These are phyloP conservation scores for Erythrolamprus reginae DNA, from an alignment of 2,113 vertebrate species.

Conservation along the genomic window DNA sequence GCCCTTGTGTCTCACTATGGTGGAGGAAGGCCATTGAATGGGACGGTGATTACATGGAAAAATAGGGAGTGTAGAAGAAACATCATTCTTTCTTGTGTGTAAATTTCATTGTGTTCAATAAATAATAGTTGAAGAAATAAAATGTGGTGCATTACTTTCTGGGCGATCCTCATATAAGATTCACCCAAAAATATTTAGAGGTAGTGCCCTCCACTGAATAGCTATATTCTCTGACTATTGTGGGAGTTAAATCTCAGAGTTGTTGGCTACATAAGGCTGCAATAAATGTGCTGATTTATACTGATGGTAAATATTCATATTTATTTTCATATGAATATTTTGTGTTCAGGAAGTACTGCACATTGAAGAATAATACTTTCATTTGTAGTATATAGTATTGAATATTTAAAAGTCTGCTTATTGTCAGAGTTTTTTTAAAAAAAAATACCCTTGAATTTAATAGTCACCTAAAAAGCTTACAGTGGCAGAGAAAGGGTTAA, in stretches of 20 bases:
- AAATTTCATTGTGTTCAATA: too few species aligned
- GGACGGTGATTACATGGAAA: too few species aligned
- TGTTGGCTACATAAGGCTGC: not conserved
- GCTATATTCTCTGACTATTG: not conserved
- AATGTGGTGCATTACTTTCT: too few species aligned
- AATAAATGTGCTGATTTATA: not conserved
- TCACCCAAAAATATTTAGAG: not conserved
- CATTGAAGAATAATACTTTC: not conserved
- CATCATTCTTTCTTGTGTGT: too few species aligned
- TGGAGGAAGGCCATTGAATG: too few species aligned
- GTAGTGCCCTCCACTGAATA: not conserved
- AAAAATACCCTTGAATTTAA: not conserved
- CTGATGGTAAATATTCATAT: not conserved
- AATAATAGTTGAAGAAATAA: too few species aligned
- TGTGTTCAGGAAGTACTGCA: not conserved
- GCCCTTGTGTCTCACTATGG: too few species aligned
- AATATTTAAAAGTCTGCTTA: not conserved
- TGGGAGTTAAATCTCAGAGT: not conserved
- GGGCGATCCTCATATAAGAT: too few species aligned
- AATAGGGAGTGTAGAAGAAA: too few species aligned
- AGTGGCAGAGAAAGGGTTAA: not conserved
- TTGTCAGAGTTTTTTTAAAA: not conserved
- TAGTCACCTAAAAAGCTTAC: not conserved
- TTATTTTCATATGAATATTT: not conserved
- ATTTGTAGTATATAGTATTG: not conserved